Evolutionary conservation across 2,113 vertebrate species (phyloP).

Genomic region (Eretmochelys imbricata): DNA sequence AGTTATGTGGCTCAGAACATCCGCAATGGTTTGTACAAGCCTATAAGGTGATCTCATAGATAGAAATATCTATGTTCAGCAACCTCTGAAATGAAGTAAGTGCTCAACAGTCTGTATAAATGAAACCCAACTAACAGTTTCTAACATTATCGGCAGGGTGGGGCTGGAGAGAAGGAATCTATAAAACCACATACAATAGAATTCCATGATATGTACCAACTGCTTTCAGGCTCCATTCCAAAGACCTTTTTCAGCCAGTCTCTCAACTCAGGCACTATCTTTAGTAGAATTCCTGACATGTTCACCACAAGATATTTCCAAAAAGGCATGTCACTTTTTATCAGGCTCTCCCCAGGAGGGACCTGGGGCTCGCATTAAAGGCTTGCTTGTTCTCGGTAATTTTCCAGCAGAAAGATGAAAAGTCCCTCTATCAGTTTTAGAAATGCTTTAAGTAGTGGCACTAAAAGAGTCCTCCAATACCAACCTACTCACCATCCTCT

Average conservation of each 20-base stretch:
- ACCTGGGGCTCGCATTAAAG: slow-evolving; percentile 56
- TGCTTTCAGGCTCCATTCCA: slow-evolving; percentile 45
- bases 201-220: slow-evolving; percentile 46
- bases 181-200: background rate
- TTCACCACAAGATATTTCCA: slow-evolving; percentile 73
- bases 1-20: background rate
- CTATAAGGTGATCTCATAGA: background rate
- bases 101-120: background rate
- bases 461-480: slow-evolving; percentile 36
- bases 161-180: background rate
- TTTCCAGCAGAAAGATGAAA: slow-evolving; percentile 65
- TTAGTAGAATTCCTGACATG: slow-evolving; percentile 51
- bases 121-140: background rate
- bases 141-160: background rate
- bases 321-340: slow-evolving; percentile 70
- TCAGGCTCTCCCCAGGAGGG: slow-evolving; percentile 55
- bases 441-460: slow-evolving; percentile 50
- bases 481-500: slow-evolving; percentile 60
- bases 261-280: slow-evolving; percentile 63
- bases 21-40: fast-evolving
- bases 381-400: slow-evolving; percentile 64
- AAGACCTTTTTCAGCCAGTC: slow-evolving; percentile 21
- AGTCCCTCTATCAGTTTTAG: slow-evolving; percentile 34
- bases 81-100: background rate
- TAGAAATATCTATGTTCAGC: background rate